Percentiles rank a stretch among this genome's conserved stretches.
Conservation (phyloP, 1,140 invertebrate genomes). For the Catajapyx aquilonaris region DNA sequence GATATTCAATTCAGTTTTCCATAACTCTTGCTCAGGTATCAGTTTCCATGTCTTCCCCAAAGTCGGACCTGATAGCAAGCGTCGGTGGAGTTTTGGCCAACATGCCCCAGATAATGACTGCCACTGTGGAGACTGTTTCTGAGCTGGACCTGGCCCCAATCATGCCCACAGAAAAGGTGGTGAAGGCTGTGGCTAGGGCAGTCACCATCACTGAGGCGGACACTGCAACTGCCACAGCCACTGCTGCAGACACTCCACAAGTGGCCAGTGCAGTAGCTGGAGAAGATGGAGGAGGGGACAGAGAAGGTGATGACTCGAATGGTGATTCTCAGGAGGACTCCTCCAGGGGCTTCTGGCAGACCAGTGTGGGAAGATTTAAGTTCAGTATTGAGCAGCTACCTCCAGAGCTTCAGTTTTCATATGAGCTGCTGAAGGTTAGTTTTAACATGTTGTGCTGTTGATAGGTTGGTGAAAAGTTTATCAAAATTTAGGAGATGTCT, state of each 20-base stretch:
- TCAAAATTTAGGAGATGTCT: too few relatives aligned
- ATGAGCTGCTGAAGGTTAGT: conserved; percentile 66
- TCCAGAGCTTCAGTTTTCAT: conserved; percentile 75
- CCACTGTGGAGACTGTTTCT: conserved; percentile 76
- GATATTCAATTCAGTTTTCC: too few relatives aligned
- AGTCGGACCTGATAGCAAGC: conserved; percentile 41
- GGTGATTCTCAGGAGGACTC: conserved; percentile 39
- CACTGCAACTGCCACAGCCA: conserved; percentile 40
- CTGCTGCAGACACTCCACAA: conserved; percentile 35
- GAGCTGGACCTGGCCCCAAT: conserved; percentile 65
- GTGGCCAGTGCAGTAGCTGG: conserved; percentile 42
- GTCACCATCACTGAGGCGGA: conserved; percentile 75
- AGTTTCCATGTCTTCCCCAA: conserved; percentile 25
- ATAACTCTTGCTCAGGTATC: too few relatives aligned
- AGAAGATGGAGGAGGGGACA: conserved; percentile 23
- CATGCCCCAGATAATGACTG: conserved; percentile 86
- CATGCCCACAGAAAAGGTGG: conserved; percentile 57
- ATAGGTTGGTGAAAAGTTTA: too few relatives aligned
- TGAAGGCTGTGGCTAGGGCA: conserved; percentile 58
- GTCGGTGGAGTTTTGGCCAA: conserved; percentile 65
- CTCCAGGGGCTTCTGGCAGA: conserved; percentile 50
- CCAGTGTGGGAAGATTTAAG: conserved; percentile 75
- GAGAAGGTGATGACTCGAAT: conserved; percentile 29
- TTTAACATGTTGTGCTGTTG: too few relatives aligned
- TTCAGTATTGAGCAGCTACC: conserved; percentile 82